Percentiles rank a stretch among this genome's conserved stretches.
phyloP scores from a whole-genome alignment of 2,797 vertebrate species.

The Trichosurus vulpecula region DNA sequence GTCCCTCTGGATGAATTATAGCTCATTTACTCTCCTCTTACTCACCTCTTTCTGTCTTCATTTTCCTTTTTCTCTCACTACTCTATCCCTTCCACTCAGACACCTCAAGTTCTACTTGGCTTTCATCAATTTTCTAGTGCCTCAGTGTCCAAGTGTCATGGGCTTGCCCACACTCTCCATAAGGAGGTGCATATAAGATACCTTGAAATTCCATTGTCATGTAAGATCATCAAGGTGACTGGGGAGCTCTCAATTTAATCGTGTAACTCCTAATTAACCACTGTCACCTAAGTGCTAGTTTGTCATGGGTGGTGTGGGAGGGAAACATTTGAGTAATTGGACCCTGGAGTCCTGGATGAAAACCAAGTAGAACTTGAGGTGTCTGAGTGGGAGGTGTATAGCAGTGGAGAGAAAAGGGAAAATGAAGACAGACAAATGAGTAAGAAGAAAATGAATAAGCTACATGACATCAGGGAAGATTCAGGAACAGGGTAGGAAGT shows the following conservation, averaged over 20 bases:
- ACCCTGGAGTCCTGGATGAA: not conserved
- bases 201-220: not conserved
- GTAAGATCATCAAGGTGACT: not conserved
- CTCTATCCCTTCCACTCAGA: not conserved
- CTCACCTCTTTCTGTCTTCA: not conserved
- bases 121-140: not conserved
- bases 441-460: not conserved
- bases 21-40: not conserved
- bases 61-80: not conserved
- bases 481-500: not conserved
- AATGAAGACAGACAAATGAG: not conserved
- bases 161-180: not conserved
- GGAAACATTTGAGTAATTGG: not conserved
- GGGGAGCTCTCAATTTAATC: not conserved
- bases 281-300: not conserved
- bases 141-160: not conserved
- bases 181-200: not conserved
- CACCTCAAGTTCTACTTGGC: not conserved
- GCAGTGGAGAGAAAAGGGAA: not conserved
- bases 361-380: not conserved
- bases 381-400: not conserved
- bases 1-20: not conserved
- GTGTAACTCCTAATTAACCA: not conserved
- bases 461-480: not conserved
- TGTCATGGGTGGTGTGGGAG: not conserved